phyloP scores from a whole-genome alignment of 2,888 invertebrate species.

The Drosophila lutescens region DNA sequence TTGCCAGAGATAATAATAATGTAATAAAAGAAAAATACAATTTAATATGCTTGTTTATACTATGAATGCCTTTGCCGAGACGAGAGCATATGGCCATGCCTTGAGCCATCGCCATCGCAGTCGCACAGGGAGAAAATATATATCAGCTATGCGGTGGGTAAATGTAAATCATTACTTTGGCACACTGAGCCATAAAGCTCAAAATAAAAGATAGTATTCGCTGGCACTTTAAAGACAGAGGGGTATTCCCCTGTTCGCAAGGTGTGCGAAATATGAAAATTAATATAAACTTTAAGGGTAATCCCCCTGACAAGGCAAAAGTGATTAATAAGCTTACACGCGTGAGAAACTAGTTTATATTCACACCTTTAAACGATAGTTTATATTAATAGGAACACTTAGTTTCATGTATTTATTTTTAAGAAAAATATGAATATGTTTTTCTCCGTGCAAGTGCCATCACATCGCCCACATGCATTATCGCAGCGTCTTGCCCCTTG shows the following conservation, averaged over 20 bases:
- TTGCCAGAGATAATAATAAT: slow-evolving; percentile 81
- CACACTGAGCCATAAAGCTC: background rate
- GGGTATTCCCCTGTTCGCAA: background rate
- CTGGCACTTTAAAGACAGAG: background rate
- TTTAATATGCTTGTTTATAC: slow-evolving; percentile 80
- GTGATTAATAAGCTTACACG: background rate
- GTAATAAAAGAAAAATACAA: slow-evolving; percentile 81
- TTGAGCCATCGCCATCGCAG: background rate
- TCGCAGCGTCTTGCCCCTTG: slow-evolving; percentile 16
- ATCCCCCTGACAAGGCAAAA: background rate
- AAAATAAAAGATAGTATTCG: background rate
- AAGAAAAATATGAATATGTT: background rate
- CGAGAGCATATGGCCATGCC: slow-evolving; percentile 43
- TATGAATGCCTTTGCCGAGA: slow-evolving; percentile 50
- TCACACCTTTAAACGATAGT: background rate
- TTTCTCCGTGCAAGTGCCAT: slow-evolving; percentile 14
- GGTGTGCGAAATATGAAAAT: background rate
- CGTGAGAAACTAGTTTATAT: background rate
- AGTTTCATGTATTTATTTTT: no score
- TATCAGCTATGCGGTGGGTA: background rate
- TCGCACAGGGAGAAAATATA: slow-evolving; percentile 20
- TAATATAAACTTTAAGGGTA: background rate
- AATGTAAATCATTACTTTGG: background rate
- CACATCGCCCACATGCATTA: slow-evolving; percentile 39
- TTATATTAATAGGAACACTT: no score